phyloP scores from a whole-genome alignment of 2,113 vertebrate species.

The Embiotoca jacksoni region DNA sequence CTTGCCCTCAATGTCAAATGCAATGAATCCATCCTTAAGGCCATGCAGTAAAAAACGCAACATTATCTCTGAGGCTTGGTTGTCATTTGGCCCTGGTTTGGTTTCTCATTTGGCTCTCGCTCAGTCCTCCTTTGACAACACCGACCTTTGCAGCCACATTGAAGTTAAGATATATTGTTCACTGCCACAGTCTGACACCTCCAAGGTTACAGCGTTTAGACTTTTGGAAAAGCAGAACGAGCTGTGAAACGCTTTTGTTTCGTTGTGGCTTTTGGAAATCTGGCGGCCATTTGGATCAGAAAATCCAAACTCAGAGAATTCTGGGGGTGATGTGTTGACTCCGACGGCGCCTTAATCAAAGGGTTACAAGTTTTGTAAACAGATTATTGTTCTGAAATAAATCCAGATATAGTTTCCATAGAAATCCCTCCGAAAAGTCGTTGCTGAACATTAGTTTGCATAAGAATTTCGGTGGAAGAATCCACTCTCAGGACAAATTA shows the following conservation, averaged over 20 bases:
- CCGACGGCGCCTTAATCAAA: conserved; percentile 36
- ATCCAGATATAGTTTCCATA: too few relatives aligned
- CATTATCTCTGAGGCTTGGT: background rate
- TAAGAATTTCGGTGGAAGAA: too few relatives aligned
- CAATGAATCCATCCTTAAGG: background rate
- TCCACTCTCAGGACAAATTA: too few relatives aligned
- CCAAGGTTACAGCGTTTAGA: conserved; percentile 45
- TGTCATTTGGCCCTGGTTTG: background rate
- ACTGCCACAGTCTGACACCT: background rate
- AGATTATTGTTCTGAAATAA: conserved; percentile 2
- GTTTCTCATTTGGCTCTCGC: background rate
- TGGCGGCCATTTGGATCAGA: conserved; percentile 57
- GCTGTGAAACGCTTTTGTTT: conserved; percentile 46
- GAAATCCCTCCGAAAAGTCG: too few relatives aligned
- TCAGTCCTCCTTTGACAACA: background rate
- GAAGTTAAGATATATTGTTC: conserved; percentile 17
- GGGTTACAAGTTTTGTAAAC: background rate
- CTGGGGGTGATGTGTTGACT: conserved; percentile 18
- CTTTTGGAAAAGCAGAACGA: conserved; percentile 39
- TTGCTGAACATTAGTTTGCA: too few relatives aligned
- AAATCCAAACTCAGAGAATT: conserved; percentile 43
- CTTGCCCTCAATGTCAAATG: background rate
- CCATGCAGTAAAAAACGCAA: background rate
- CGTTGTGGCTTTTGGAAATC: conserved; percentile 54
- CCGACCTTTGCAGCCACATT: conserved; percentile 12